These are phyloP conservation scores for Zygothrica quintamaculata DNA, from an alignment of 2,888 invertebrate genomes.

Conservation along the genomic window DNA sequence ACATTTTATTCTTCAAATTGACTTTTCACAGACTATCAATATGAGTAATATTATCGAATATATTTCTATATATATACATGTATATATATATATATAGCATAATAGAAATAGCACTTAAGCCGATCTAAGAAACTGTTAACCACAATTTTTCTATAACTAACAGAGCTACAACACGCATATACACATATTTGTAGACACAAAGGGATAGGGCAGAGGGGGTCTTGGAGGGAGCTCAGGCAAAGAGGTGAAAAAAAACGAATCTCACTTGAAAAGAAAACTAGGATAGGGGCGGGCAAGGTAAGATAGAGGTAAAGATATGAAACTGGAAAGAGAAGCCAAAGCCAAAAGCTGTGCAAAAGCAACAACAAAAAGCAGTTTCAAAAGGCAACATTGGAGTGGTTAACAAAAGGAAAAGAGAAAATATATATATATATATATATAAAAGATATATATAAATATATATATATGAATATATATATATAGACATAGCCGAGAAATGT, in stretches of 20 bases:
- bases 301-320: constrained; percentile 25
- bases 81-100: too few species aligned
- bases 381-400: constrained; percentile 65
- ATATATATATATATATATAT: constrained; percentile 7
- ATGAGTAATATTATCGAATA: too few species aligned
- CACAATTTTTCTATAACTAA: constrained; percentile 31
- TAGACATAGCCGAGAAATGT: constrained; percentile 66
- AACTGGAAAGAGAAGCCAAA: constrained; percentile 47
- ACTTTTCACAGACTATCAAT: too few species aligned
- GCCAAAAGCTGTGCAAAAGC: constrained; percentile 55
- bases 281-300: constrained; percentile 14
- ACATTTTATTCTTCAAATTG: too few species aligned
- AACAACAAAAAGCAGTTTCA: constrained; percentile 39
- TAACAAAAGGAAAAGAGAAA: constrained; percentile 38
- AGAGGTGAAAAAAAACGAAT: constrained; percentile 49
- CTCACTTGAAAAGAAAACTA: constrained; percentile 44
- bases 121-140: constrained; percentile 34
- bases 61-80: too few species aligned
- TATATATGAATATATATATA: background rate
- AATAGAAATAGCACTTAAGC: too few species aligned
- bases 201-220: too few species aligned
- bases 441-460: background rate
- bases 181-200: constrained; percentile 1
- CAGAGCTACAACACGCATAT: constrained; percentile 9
- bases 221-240: too few species aligned